Base-by-base conservation (phyloP, 2,797 vertebrate species). In the Mallotus villosus region DNA sequence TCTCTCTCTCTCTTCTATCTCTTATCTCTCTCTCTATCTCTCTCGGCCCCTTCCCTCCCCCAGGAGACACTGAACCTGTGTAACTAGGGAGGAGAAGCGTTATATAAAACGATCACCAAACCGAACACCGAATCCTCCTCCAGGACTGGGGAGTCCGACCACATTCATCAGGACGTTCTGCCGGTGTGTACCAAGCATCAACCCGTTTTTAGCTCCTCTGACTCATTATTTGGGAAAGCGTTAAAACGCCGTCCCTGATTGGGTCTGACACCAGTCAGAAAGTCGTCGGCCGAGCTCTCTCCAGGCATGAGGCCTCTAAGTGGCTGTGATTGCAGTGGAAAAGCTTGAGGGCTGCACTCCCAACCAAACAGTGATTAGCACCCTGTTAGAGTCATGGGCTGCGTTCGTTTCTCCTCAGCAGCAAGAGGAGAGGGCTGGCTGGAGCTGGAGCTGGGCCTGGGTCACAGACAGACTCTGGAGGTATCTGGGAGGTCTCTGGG, bases 291-390 rank as follows among this genome's bases (percentile, higher is more conserved):
- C 65, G 29, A 79, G 51, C 73, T 79, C 63, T 66, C 71, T 25
- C 55, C 55, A 49, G 14, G 58, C 71, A 75, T 21, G 27, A 68
- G 70, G 67, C 72, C 75, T 78, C 77, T 79, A 80, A 84, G 80
- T 80, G 70, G 77, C 71, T 74, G 14, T 83, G 82, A 86, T 87
- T 85, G 72, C 70, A 70, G 75, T 77, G 69, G 71, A 84, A 85
- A 84, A 71, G 41, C 61, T 82, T 77, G 71, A 81, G 19, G 24
- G 3, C 21, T 67, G 78, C 65, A 24, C 60, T 60, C 76, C 78
- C 74, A 46, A 78, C 76, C 85, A 76, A 83, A 74, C 78, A 76
- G 75, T 85, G 69, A 88, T 89, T 87, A 88, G 80, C 73, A 72
- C 80, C 67, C 76, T 78, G 75, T 85, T 83, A 73, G 66, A 81